These are phyloP conservation scores for Leptarthrus brevirostris DNA, from an alignment of 2,888 invertebrate species.

Conservation along the genomic window DNA sequence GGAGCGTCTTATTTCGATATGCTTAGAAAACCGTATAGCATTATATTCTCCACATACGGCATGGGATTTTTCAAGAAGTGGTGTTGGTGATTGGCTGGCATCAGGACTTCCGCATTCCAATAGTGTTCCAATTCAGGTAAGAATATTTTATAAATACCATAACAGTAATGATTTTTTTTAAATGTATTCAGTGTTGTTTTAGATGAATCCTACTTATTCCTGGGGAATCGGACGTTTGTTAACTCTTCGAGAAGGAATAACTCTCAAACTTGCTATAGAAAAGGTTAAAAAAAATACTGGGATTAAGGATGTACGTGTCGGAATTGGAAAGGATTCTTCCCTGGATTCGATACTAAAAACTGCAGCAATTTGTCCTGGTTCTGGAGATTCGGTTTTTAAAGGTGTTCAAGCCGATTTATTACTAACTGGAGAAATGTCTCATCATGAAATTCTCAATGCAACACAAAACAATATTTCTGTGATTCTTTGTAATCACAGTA, in stretches of 20 bases:
- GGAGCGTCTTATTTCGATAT: slow-evolving; percentile 81
- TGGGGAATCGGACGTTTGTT: slow-evolving; percentile 73
- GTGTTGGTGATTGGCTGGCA: slow-evolving; percentile 95
- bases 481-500: slow-evolving; percentile 91
- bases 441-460: slow-evolving; percentile 92
- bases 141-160: not conserved
- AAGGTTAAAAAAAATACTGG: slow-evolving; percentile 78
- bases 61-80: slow-evolving; percentile 85
- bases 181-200: not conserved
- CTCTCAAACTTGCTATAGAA: slow-evolving; percentile 73
- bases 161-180: too few relatives aligned
- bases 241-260: slow-evolving; percentile 68
- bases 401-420: slow-evolving; percentile 81
- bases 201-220: slow-evolving; percentile 50
- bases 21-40: slow-evolving; percentile 86
- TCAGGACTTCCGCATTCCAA: slow-evolving; percentile 62
- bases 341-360: slow-evolving; percentile 70
- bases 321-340: slow-evolving; percentile 68
- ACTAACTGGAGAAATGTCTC: slow-evolving; percentile 93
- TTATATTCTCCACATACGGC: slow-evolving; percentile 94
- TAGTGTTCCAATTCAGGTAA: slow-evolving; percentile 53
- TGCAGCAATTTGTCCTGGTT: slow-evolving; percentile 91
- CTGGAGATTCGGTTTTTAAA: slow-evolving; percentile 83
- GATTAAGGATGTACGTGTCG: slow-evolving; percentile 78
- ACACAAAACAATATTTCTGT: slow-evolving; percentile 82